Percentiles rank a stretch among this genome's conserved stretches.
These are phyloP conservation scores for Chiroxiphia lanceolata DNA, from an alignment of 2,797 vertebrate genomes.

Conservation along the genomic window DNA sequence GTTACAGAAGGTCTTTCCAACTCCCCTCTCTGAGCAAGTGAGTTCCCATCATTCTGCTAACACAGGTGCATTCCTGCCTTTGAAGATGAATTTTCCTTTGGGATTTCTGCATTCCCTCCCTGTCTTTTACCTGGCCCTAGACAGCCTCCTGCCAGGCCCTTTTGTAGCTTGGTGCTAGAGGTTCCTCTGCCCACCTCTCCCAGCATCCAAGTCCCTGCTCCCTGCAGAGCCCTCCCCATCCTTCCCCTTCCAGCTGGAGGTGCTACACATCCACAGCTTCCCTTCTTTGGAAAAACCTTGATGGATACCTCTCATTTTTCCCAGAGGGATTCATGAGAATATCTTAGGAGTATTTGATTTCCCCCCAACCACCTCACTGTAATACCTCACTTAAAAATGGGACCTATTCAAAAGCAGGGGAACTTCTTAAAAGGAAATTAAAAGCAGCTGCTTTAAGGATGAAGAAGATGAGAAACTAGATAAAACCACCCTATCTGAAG, in stretches of 20 bases:
- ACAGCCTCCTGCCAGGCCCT: background rate
- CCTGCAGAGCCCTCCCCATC: background rate
- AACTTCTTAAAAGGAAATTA: constrained; percentile 58
- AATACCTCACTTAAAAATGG: constrained; percentile 14
- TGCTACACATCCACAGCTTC: background rate
- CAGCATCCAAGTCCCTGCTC: background rate
- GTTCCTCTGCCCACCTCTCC: background rate
- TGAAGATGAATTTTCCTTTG: background rate
- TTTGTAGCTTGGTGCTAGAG: background rate
- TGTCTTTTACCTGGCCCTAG: background rate
- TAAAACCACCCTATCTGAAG: constrained; percentile 13
- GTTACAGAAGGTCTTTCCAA: background rate
- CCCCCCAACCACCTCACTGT: background rate
- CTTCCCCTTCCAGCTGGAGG: background rate
- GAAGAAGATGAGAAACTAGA: constrained; percentile 43
- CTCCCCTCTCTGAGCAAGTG: rapidly evolving
- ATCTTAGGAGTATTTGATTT: constrained; percentile 1
- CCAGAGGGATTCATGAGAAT: background rate
- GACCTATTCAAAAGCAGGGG: background rate
- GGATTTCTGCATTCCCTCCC: background rate
- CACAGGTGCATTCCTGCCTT: background rate
- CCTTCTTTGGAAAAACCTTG: background rate
- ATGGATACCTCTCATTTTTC: background rate
- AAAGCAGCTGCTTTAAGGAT: constrained; percentile 41
- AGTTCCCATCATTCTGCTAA: background rate